Evolutionary conservation across 1,140 invertebrate species (phyloP).

Genomic region (Spodoptera litura): DNA sequence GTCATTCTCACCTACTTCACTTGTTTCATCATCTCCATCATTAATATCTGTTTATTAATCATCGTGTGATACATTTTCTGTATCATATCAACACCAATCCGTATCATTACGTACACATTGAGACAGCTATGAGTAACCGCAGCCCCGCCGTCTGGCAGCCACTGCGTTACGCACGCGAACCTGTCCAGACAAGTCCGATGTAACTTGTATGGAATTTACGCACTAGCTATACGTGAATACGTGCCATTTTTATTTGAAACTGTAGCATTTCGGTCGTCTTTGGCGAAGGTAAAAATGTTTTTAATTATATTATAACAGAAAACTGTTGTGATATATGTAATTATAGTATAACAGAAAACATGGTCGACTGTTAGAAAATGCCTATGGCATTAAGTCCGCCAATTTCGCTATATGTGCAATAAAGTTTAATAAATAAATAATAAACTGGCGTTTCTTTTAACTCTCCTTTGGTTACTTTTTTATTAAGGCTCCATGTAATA

Average conservation of each 20-base stretch:
- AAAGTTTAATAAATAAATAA: too few species aligned
- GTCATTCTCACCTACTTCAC: too few species aligned
- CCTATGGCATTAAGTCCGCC: too few species aligned
- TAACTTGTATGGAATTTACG: slow-evolving; percentile 53
- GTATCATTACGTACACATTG: slow-evolving; percentile 54
- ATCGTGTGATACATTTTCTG: slow-evolving; percentile 2
- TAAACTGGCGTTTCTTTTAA: too few species aligned
- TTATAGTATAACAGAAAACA: too few species aligned
- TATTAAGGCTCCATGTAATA: too few species aligned
- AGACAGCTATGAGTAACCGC: slow-evolving; percentile 73
- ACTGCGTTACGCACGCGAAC: slow-evolving; percentile 73
- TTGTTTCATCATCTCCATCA: not conserved
- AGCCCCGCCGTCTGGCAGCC: slow-evolving; percentile 64
- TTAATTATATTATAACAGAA: too few species aligned
- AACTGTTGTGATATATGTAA: too few species aligned
- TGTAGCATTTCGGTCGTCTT: not conserved
- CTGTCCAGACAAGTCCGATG: slow-evolving; percentile 58
- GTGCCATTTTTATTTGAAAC: slow-evolving; percentile 13
- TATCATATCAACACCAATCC: slow-evolving; percentile 35
- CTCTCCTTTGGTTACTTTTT: too few species aligned
- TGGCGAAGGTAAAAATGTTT: not conserved
- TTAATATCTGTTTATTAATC: not conserved
- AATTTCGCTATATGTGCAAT: too few species aligned
- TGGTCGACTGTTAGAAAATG: too few species aligned
- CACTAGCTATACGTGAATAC: slow-evolving; percentile 26